Evolutionary conservation across 2,888 invertebrate species (phyloP).

Genomic region (Platycnemis pennipes): DNA sequence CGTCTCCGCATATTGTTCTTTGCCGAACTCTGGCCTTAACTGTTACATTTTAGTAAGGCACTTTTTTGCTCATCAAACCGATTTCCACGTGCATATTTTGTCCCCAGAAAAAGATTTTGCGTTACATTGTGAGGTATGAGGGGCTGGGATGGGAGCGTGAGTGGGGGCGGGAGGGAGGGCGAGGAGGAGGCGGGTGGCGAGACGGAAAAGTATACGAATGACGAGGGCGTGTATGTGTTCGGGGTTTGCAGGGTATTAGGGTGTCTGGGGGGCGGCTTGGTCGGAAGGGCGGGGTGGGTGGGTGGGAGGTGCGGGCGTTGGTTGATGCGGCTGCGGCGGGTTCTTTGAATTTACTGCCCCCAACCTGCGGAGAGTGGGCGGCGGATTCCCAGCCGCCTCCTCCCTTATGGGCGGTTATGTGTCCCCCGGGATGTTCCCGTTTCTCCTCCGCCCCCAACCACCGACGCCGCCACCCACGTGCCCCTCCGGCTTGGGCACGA

Average conservation of each 20-base stretch:
- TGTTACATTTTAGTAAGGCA: no score
- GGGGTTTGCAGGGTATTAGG: slow-evolving; percentile 3
- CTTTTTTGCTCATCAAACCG: no score
- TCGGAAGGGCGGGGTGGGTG: background rate
- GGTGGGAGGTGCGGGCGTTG: background rate
- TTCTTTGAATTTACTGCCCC: slow-evolving; percentile 52
- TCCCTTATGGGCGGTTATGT: slow-evolving; percentile 56
- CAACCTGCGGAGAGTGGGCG: background rate
- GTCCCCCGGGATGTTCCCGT: background rate
- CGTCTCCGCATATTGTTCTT: no score
- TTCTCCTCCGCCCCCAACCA: background rate
- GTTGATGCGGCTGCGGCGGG: slow-evolving; percentile 30
- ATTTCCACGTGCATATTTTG: background rate
- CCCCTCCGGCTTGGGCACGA: background rate
- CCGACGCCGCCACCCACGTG: background rate
- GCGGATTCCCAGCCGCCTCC: background rate
- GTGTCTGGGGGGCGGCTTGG: background rate
- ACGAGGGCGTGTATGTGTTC: background rate
- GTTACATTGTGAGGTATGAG: no score
- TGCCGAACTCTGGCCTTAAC: no score
- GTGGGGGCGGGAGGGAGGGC: background rate
- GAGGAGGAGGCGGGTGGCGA: background rate
- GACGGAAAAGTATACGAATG: background rate
- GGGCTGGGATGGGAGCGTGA: background rate
- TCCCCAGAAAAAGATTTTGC: background rate